Evolutionary conservation across 2,113 vertebrate species (phyloP), one percentile per base, ranked within the genome.

Genomic region (Natator depressus): DNA sequence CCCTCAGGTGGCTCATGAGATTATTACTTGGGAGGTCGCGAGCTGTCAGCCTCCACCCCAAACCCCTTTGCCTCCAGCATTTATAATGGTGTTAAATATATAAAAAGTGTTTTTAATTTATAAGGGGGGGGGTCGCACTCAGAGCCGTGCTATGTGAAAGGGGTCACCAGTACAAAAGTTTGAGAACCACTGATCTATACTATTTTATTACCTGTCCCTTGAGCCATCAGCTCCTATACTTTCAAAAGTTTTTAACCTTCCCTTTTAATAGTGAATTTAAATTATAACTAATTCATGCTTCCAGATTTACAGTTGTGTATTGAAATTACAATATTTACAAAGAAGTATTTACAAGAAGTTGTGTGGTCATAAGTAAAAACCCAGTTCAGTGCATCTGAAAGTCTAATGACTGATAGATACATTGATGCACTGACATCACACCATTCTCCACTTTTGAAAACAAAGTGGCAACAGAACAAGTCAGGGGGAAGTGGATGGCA

Each of bases 281-380:
- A 84, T 85, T 80, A 87, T 5, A 11, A 20, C 42, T 3, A 85
- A 19, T 85, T 84, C 19, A 90, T 90, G 87, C 76, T 14, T 47
- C 90, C 20, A 8, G 17, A 92, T 80, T 80, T 22, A 92, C 17
- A 87, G 5, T 29, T 87, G 10, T 55, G 59, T 38, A 29, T 13
- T 94, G 54, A 91, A 92, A 90, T 59, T 19, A 75, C 91, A 87
- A 19, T 65, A 94, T 79, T 65, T 79, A 83, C 19, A 93, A 94
- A 80, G 46, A 27, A 89, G 65, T 86, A 55, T 81, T 81, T 87
- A 75, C 80, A 38, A 35, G 0, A n/a, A 50, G 14, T 69, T 72
- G 59, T 51, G 10, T 38, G 35, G 42, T 20, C 91, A 50, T n/a
- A 42, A 49, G 25, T 83, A n/a, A 85, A 59, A 82, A 90, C n/a